Percentiles rank a stretch among this genome's conserved stretches.
Evolutionary conservation across 2,797 vertebrate species (phyloP).

Genomic region (Eulemur albifrons): DNA sequence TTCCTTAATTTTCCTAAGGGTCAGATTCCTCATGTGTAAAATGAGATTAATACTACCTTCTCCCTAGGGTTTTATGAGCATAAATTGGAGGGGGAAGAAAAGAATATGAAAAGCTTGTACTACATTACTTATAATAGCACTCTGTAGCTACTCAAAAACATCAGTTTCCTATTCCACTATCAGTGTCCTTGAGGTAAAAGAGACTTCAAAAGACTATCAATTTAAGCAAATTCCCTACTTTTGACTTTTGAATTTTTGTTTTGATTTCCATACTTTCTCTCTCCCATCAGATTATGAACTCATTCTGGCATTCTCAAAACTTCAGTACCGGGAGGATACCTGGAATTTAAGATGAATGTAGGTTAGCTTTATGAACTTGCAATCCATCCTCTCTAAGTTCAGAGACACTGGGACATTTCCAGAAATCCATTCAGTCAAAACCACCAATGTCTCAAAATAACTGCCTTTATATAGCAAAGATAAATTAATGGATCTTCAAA

Average conservation of each 20-base stretch:
- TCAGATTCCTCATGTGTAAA: not conserved
- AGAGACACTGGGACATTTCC: not conserved
- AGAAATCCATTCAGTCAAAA: not conserved
- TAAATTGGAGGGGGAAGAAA: not conserved
- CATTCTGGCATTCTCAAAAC: not conserved
- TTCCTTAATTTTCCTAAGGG: not conserved
- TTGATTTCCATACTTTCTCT: not conserved
- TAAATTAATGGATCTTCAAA: constrained; percentile 3
- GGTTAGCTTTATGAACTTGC: not conserved
- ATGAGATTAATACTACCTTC: not conserved
- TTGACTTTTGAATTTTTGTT: not conserved
- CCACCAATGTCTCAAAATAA: not conserved
- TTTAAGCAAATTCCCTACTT: not conserved
- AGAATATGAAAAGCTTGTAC: not conserved
- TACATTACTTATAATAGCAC: not conserved
- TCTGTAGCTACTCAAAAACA: not conserved
- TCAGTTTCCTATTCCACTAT: not conserved
- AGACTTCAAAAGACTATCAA: not conserved
- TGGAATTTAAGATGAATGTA: not conserved
- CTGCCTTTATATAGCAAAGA: constrained; percentile 17
- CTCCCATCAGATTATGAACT: not conserved
- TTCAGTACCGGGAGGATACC: not conserved
- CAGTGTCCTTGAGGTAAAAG: not conserved
- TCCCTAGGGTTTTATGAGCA: not conserved
- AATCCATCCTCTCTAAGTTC: not conserved